Conservation (phyloP, 2,888 invertebrate species). For the Marronus borbonicus region DNA sequence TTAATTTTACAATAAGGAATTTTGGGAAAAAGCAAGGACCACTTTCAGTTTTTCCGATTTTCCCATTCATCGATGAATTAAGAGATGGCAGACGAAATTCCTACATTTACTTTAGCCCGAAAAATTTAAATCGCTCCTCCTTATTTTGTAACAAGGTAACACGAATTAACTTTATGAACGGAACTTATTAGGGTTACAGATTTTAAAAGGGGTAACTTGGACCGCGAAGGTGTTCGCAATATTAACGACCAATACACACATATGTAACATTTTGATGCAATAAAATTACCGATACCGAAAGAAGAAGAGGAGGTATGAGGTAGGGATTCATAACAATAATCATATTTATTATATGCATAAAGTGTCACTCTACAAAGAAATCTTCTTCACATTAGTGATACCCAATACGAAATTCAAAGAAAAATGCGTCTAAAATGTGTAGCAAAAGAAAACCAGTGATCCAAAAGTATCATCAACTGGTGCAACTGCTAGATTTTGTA, state of each 20-base stretch:
- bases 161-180: slow-evolving; percentile 68
- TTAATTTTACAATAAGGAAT: no score
- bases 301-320: not conserved
- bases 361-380: not conserved
- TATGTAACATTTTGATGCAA: no score
- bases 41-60: no score
- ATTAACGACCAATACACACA: no score
- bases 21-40: no score
- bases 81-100: no score
- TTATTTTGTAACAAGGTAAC: slow-evolving; percentile 49
- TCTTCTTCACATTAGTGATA: no score
- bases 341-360: not conserved
- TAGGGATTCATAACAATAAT: not conserved
- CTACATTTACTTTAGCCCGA: no score
- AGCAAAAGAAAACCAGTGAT: slow-evolving; percentile 56
- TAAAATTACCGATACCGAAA: not conserved
- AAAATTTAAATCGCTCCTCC: slow-evolving; percentile 59
- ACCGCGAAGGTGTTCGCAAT: not conserved
- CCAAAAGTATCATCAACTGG: slow-evolving; percentile 66
- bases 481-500: slow-evolving; percentile 64
- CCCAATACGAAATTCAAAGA: slow-evolving; percentile 52
- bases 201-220: slow-evolving; percentile 13
- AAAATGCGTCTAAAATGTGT: not conserved
- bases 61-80: no score
- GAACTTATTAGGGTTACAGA: slow-evolving; percentile 60